Percentiles rank a stretch among this genome's conserved stretches.
These are phyloP conservation scores for Carabus problematicus DNA, from an alignment of 2,888 invertebrate species.

Conservation along the genomic window DNA sequence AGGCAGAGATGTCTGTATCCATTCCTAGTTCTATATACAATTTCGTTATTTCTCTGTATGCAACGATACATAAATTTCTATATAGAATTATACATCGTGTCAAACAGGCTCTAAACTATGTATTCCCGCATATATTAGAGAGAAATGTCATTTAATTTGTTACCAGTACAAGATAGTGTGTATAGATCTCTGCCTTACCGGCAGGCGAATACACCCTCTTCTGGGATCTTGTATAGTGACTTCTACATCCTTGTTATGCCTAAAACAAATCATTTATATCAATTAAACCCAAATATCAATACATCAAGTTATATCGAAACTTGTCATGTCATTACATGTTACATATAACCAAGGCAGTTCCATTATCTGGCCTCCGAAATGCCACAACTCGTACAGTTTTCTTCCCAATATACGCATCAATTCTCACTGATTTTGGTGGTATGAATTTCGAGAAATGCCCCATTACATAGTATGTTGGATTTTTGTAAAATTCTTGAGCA, in stretches of 20 bases:
- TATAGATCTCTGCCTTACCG: slow-evolving; percentile 57
- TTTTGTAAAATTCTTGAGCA: slow-evolving; percentile 81
- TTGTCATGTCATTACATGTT: too few species aligned
- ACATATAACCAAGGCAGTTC: slow-evolving; percentile 62
- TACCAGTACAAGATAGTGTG: slow-evolving; percentile 59
- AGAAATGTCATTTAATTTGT: not conserved
- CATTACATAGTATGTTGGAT: slow-evolving; percentile 86
- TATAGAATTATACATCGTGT: too few species aligned
- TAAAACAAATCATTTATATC: slow-evolving; percentile 49
- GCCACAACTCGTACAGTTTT: slow-evolving; percentile 59
- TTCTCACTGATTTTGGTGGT: slow-evolving; percentile 64
- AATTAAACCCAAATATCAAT: slow-evolving; percentile 1
- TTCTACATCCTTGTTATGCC: slow-evolving; percentile 52
- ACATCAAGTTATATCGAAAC: too few species aligned
- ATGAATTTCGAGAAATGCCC: slow-evolving; percentile 78
- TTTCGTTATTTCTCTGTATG: too few species aligned
- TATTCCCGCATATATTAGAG: too few species aligned
- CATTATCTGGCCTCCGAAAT: slow-evolving; percentile 63
- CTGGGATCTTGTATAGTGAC: slow-evolving; percentile 56
- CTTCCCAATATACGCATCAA: slow-evolving; percentile 52
- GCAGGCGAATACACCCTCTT: slow-evolving; percentile 54
- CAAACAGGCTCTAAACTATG: too few species aligned
- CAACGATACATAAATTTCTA: too few species aligned
- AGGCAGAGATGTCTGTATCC: too few species aligned
- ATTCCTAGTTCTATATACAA: too few species aligned